Conservation (phyloP, 2,888 invertebrate species). For the Meteorus colon region DNA sequence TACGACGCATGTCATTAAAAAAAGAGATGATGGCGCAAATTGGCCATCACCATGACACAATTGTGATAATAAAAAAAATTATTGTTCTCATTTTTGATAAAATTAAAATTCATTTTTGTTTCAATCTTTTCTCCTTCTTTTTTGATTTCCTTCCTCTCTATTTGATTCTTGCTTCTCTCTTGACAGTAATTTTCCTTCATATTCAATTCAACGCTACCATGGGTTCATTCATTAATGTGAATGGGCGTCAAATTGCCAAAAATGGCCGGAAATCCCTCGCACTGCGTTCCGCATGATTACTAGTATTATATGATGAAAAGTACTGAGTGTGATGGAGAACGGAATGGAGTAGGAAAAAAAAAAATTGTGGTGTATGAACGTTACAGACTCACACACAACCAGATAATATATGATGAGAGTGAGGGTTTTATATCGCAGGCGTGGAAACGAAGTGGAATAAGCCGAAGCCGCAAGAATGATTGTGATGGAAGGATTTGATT, state of each 20-base stretch:
- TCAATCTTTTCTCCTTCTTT: neutral
- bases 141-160: neutral
- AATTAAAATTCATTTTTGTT: neutral
- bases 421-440: neutral
- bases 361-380: neutral
- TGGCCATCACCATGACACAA: neutral
- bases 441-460: neutral
- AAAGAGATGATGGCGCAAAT: neutral
- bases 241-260: conserved; percentile 63
- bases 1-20: neutral
- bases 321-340: neutral
- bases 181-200: neutral
- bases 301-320: conserved; percentile 5
- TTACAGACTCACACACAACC: neutral
- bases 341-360: neutral
- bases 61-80: neutral
- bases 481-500: neutral
- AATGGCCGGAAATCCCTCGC: conserved; percentile 59
- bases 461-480: neutral
- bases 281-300: conserved; percentile 1
- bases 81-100: neutral
- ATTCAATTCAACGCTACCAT: neutral
- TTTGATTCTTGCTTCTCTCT: neutral
- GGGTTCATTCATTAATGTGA: conserved; percentile 50
- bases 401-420: neutral